A percentile compares a stretch with the other conserved stretches of the same genome.
phyloP scores from a whole-genome alignment of 2,888 invertebrate genomes.

The Heterodera filipjevi region DNA sequence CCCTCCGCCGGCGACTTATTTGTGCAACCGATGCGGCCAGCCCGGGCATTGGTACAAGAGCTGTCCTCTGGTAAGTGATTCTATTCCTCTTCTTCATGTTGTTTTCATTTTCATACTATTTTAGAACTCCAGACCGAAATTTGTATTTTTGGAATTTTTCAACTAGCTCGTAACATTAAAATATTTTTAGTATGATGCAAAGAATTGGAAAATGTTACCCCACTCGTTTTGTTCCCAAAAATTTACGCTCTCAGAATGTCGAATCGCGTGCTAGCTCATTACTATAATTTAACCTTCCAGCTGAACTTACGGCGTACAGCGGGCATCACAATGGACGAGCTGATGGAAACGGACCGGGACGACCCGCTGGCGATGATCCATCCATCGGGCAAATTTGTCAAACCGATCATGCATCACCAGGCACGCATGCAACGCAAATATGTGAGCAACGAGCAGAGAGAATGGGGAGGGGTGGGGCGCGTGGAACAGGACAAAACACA shows the following conservation, averaged over 20 bases:
- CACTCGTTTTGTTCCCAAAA: too few relatives aligned
- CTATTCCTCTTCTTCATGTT: neutral
- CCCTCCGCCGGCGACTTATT: slow-evolving; percentile 85
- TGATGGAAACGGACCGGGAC: slow-evolving; percentile 64
- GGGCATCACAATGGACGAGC: slow-evolving; percentile 81
- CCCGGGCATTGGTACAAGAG: slow-evolving; percentile 96
- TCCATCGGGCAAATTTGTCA: slow-evolving; percentile 67
- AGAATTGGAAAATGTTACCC: too few relatives aligned
- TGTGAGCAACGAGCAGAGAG: neutral
- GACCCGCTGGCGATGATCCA: slow-evolving; percentile 68
- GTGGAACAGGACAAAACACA: too few relatives aligned
- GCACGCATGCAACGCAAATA: slow-evolving; percentile 18
- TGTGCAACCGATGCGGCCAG: slow-evolving; percentile 91
- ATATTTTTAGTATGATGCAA: too few relatives aligned
- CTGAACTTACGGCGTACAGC: slow-evolving; percentile 75
- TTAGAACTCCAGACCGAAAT: too few relatives aligned
- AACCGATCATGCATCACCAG: slow-evolving; percentile 67
- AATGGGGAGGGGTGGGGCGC: neutral
- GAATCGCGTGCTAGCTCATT: neutral
- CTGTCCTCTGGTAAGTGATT: slow-evolving; percentile 74
- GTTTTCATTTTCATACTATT: too few relatives aligned
- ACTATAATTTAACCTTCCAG: slow-evolving; percentile 48
- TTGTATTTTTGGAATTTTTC: too few relatives aligned
- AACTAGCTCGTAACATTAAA: too few relatives aligned
- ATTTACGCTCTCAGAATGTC: neutral